Evolutionary conservation across 2,113 vertebrate species (phyloP), one percentile per base, ranked within the genome.

Genomic region (Plestiodon gilberti): DNA sequence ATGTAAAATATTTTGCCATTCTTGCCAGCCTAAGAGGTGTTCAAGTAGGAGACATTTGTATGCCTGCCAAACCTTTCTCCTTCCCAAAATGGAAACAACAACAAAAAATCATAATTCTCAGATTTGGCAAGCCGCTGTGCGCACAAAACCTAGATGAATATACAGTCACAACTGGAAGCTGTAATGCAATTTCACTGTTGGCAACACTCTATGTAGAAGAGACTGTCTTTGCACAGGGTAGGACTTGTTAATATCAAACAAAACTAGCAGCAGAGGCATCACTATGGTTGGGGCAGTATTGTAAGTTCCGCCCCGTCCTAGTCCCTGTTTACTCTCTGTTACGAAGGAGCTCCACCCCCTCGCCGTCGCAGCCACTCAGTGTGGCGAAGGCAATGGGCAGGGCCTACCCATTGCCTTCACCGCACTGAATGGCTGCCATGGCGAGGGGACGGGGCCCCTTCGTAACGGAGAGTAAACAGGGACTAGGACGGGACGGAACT

Each of bases 161-260:
- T 88, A 38, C 0, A 0, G 86, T 80, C 85, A 59, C 88, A 91
- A 88, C 88, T 91, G 83, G 81, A 85, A 91, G 64, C 30, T 83
- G 30, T 81, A 83, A 84, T 85, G 84, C 80, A 92, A 55, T 86
- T 87, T 92, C 76, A 82, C 82, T 90, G 81, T 93, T 91, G 88
- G 88, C 87, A 90, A 86, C 15, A 6, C 18, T 59, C 65, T 38
- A 38, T 38, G 64, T 13, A 85, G 17, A 35, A 48, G 40, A 23
- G n/a, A 67, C 18, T 28, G 35, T 70, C 48, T 81, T 82, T 82
- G 30, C 52, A 11, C 52, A n/a, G 14, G n/a, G 33, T 10, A 67
- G 43, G 52, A 62, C 14, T 59, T 1, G 3, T 33, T n/a, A n/a
- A 33, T 59, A 35, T 22, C 70, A 73, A 40, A n/a, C 15, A 22